Evolutionary conservation across 2,113 vertebrate species (phyloP).

Genomic region (Scartelaos histophorus): DNA sequence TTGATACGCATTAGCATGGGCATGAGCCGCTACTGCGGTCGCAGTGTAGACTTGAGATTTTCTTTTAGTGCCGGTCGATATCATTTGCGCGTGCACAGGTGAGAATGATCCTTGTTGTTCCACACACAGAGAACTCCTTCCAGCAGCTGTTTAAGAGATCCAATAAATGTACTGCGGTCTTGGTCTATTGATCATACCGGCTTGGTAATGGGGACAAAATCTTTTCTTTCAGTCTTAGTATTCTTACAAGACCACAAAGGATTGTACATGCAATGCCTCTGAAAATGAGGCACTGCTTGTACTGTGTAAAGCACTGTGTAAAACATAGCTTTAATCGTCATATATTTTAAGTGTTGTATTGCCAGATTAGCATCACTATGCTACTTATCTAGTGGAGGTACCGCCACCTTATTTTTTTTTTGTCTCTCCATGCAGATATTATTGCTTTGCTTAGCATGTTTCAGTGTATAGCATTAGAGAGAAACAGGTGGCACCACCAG

Average conservation of each 20-base stretch:
- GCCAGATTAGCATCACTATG: no score
- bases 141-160: constrained; percentile 42
- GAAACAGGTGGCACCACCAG: no score
- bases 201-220: constrained; percentile 30
- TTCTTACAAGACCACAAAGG: not conserved
- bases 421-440: no score
- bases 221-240: constrained; percentile 12
- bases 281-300: not conserved
- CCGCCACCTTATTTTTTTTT: no score
- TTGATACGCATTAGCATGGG: constrained; percentile 54
- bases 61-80: constrained; percentile 48
- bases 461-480: no score
- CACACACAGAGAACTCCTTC: constrained; percentile 16
- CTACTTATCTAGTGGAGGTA: no score
- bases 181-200: constrained; percentile 52
- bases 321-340: no score
- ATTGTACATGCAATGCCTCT: not conserved
- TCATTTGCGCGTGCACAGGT: constrained; percentile 56
- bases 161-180: constrained; percentile 47
- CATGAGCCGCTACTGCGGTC: constrained; percentile 27
- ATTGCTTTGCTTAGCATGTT: no score
- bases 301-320: not conserved
- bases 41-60: constrained; percentile 28
- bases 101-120: constrained; percentile 49
- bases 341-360: no score